These are phyloP conservation scores for Nomada lathburiana DNA, from an alignment of 2,888 invertebrate genomes.

Conservation along the genomic window DNA sequence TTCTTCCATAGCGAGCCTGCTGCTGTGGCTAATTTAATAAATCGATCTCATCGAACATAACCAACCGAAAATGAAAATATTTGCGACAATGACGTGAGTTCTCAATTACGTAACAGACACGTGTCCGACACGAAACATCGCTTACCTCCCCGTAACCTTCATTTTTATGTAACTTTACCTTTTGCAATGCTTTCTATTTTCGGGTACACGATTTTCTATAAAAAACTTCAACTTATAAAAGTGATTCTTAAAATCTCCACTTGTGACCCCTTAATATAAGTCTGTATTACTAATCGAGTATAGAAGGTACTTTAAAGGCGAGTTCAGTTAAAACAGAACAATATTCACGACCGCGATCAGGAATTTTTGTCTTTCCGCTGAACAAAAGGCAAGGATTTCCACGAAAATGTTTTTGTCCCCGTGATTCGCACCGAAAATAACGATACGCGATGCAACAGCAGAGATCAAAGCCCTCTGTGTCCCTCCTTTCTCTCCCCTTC, in stretches of 20 bases:
- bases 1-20: background rate
- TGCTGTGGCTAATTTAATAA: slow-evolving; percentile 20
- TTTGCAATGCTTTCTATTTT: slow-evolving; percentile 25
- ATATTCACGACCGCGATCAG: background rate
- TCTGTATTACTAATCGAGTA: background rate
- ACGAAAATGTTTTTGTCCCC: slow-evolving; percentile 61
- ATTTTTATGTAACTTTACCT: slow-evolving; percentile 42
- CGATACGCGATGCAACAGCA: slow-evolving; percentile 40
- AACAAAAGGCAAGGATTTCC: slow-evolving; percentile 35
- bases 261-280: too few relatives aligned
- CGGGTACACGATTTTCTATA: too few relatives aligned
- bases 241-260: background rate
- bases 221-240: background rate
- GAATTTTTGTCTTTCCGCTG: background rate
- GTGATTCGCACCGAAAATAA: slow-evolving; percentile 59
- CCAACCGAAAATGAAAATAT: slow-evolving; percentile 42
- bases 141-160: slow-evolving; percentile 37
- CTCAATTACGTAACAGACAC: slow-evolving; percentile 46
- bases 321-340: too few relatives aligned
- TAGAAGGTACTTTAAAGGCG: too few relatives aligned
- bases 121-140: slow-evolving; percentile 28
- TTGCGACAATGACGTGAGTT: slow-evolving; percentile 53
- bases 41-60: slow-evolving; percentile 41
- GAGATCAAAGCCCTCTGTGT: slow-evolving; percentile 54
- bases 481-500: slow-evolving; percentile 12